Conservation (phyloP, 2,113 vertebrate species). For the Odontophorus gujanensis region DNA sequence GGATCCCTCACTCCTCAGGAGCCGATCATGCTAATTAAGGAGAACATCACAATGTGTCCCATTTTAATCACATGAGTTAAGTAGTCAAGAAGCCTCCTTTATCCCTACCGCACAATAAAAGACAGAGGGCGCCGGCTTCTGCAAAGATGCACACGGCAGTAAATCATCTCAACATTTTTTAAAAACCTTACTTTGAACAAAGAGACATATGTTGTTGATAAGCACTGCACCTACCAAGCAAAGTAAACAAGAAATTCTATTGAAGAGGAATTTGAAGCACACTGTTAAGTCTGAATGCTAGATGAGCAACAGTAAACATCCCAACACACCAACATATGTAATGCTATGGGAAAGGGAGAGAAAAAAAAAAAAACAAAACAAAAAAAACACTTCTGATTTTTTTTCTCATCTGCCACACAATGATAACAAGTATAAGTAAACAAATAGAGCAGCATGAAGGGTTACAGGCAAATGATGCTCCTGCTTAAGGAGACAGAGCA, state of each 20-base stretch:
- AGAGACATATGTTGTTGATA: not conserved
- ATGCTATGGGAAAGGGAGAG: not conserved
- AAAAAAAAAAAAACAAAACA: not conserved
- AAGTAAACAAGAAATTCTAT: not conserved
- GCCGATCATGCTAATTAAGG: constrained; percentile 56
- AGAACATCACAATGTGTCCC: constrained; percentile 53
- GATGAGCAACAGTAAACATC: constrained; percentile 8
- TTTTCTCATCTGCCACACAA: not conserved
- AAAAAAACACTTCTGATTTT: not conserved
- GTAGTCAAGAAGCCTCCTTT: constrained; percentile 19
- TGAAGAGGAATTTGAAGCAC: not conserved
- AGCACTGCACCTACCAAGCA: not conserved
- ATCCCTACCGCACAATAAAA: not conserved
- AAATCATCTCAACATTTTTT: not conserved
- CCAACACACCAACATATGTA: constrained; percentile 13
- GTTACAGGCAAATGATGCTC: not conserved
- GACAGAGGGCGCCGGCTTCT: not conserved
- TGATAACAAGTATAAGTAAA: constrained; percentile 21
- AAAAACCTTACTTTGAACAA: not conserved
- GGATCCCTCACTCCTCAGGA: not conserved
- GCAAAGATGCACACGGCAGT: not conserved
- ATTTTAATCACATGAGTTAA: constrained; percentile 50
- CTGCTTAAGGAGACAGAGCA: not conserved
- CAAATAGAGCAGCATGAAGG: not conserved
- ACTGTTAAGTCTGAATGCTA: not conserved